A percentile compares a stretch with the other conserved stretches of the same genome.
These are phyloP conservation scores for Prionailurus viverrinus DNA, from an alignment of 2,113 vertebrate genomes.

Conservation along the genomic window DNA sequence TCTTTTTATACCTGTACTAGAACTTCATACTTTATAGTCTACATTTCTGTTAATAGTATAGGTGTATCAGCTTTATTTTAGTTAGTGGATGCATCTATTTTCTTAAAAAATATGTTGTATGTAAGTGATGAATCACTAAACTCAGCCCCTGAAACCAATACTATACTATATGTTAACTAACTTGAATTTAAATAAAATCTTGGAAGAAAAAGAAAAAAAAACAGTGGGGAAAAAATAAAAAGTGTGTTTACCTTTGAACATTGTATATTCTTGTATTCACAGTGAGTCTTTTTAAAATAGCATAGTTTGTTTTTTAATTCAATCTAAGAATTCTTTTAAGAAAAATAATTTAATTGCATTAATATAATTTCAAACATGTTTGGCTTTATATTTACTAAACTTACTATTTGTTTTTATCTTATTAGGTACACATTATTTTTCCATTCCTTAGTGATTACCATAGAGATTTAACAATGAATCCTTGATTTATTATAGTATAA, in stretches of 20 bases:
- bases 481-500: not conserved
- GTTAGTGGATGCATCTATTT: not conserved
- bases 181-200: too few species aligned
- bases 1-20: not conserved
- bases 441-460: not conserved
- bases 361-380: not conserved
- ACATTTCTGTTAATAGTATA: not conserved
- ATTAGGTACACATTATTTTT: not conserved
- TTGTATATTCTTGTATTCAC: not conserved
- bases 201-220: too few species aligned
- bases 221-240: too few species aligned
- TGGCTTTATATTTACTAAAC: not conserved
- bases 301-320: not conserved
- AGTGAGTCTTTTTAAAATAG: not conserved
- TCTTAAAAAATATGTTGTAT: not conserved
- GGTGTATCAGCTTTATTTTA: not conserved
- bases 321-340: not conserved
- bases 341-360: not conserved
- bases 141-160: too few species aligned
- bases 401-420: not conserved
- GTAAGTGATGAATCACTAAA: too few species aligned
- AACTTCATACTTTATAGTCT: not conserved
- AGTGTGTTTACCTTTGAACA: not conserved
- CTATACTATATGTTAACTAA: too few species aligned
- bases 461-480: not conserved